Conservation (phyloP, 2,113 vertebrate species). For the Petaurus breviceps region DNA sequence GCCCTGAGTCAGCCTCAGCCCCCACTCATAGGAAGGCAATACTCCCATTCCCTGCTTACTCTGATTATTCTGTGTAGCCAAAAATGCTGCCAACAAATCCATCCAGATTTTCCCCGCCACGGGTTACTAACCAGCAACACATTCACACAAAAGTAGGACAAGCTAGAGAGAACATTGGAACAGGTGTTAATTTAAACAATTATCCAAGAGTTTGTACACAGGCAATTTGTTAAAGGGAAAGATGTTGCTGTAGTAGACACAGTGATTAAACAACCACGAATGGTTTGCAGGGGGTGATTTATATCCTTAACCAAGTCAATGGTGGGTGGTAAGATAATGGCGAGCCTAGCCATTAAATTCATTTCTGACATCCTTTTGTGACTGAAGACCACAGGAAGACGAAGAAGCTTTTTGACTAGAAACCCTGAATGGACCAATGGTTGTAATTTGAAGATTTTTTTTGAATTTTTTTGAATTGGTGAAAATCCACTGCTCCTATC, state of each 20-base stretch:
- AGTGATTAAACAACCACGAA: background rate
- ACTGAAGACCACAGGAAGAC: background rate
- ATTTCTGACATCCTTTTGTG: slow-evolving; percentile 4
- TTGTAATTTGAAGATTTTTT: background rate
- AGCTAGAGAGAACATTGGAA: slow-evolving; percentile 1
- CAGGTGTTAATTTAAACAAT: background rate
- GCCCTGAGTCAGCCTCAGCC: background rate
- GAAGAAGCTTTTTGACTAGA: background rate
- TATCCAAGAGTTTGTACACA: background rate
- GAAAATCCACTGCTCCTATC: background rate
- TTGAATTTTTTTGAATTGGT: background rate
- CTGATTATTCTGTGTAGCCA: background rate
- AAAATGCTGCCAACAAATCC: background rate
- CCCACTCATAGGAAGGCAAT: background rate
- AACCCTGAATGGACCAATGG: background rate
- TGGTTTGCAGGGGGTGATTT: background rate
- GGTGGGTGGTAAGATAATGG: background rate
- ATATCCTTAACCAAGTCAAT: background rate
- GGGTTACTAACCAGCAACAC: background rate
- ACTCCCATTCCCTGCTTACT: background rate
- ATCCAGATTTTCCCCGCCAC: background rate
- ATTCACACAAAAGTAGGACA: slow-evolving; percentile 2
- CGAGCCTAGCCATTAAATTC: background rate
- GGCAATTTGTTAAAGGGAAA: background rate
- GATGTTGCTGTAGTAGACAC: background rate